Conservation (phyloP, 1,140 invertebrate genomes). For the Lysiphlebus fabarum region DNA sequence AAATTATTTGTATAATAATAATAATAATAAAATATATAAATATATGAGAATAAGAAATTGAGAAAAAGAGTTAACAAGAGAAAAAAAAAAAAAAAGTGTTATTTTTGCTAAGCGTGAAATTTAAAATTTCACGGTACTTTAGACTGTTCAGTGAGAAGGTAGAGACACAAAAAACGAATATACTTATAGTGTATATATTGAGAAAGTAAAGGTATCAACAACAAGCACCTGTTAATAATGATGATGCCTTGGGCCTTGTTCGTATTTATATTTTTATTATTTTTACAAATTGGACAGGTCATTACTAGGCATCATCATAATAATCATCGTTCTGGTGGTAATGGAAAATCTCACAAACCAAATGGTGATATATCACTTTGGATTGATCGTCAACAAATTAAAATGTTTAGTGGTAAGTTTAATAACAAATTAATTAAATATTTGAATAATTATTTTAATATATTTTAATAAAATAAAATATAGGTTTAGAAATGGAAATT, state of each 20-base stretch:
- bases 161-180: constrained; percentile 4
- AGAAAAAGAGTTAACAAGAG: background rate
- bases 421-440: background rate
- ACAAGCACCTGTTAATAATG: constrained; percentile 9
- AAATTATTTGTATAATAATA: background rate
- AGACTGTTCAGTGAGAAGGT: constrained; percentile 5
- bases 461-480: constrained; percentile 28
- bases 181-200: constrained; percentile 10
- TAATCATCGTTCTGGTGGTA: constrained; percentile 32
- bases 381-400: constrained; percentile 85
- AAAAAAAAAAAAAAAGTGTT: background rate
- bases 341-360: constrained; percentile 40
- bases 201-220: constrained; percentile 12
- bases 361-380: constrained; percentile 74
- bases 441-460: too few relatives aligned
- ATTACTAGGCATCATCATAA: constrained; percentile 41
- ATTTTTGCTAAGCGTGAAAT: constrained; percentile 24
- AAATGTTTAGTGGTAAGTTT: constrained; percentile 79
- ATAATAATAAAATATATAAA: background rate
- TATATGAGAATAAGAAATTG: background rate
- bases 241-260: constrained; percentile 43
- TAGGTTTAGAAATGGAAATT: constrained; percentile 83
- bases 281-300: constrained; percentile 31
- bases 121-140: constrained; percentile 26
- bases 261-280: constrained; percentile 35